Base-by-base conservation (phyloP, 2,797 vertebrate genomes). In the Pipistrellus kuhlii region DNA sequence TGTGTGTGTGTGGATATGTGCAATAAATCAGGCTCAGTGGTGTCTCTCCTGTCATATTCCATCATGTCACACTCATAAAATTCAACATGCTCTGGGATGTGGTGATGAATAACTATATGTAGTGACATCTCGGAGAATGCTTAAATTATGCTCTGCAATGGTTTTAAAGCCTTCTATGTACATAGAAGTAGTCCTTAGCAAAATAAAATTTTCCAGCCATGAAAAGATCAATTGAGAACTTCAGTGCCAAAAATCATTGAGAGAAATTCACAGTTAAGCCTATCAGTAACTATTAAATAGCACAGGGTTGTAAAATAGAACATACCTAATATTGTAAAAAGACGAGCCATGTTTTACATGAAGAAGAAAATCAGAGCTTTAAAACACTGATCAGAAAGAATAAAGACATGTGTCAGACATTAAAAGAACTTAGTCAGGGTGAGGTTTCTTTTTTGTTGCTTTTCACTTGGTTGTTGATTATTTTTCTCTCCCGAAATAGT, bases 61-160 rank as follows among this genome's bases (percentile, higher is more conserved):
- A 93, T 94, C 82, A 77, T 81, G 46, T 91, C 51, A 76, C 46
- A 89, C 73, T 94, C 91, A 94, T 95, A 80, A 95, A 95, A 96
- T 96, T 77, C 94, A 90, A 93, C 72, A 90, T 85, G n/a, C 57
- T 85, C 76, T 57, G 41, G 90, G 46, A 82, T 85, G 30, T 88
- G 48, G 41, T 86, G 78, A 94, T 93, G 81, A 93, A 92, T 94
- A 83, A 57, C 73, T 62, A 9, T 88, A 80, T 82, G 87, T 91
- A 41, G 44, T 94, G 80, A 86, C 69, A 95, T 72, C 88, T 95
- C 87, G 4, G 23, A 41, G 23, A 94, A 94, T 73, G 32, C 75
- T 90, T 83, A 77, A 84, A 80, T 85, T 41, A 81, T 88, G 4
- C 27, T 80, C 66, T 46, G 59, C 11, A 8, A 3, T 90, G 57